These are phyloP conservation scores for Psittacara wagleri DNA, from an alignment of 2,113 vertebrate species.

Conservation along the genomic window DNA sequence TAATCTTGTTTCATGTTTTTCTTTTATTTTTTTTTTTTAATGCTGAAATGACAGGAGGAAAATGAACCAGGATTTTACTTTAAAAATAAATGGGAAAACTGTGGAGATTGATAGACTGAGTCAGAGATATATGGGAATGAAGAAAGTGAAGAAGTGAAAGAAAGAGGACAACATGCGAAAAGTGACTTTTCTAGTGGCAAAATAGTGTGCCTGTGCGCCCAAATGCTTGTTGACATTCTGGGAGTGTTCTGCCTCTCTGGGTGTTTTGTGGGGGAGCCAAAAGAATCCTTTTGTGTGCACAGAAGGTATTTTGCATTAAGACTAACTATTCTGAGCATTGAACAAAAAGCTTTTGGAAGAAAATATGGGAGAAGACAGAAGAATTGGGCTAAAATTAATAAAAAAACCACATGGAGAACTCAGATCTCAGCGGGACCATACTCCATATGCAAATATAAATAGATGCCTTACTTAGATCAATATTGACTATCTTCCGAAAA, in stretches of 20 bases:
- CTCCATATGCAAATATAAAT: not conserved
- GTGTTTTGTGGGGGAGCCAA: fast-evolving
- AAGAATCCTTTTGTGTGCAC: not conserved
- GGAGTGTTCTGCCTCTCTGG: not conserved
- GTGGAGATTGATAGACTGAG: not conserved
- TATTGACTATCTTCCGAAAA: not conserved
- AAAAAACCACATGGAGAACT: not conserved
- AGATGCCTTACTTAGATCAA: not conserved
- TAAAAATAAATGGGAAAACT: not conserved
- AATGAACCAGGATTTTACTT: not conserved
- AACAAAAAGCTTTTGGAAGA: not conserved
- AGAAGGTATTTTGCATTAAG: not conserved
- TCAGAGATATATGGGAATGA: not conserved
- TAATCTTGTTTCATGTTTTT: not conserved
- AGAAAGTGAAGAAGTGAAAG: not conserved
- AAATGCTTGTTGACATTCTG: not conserved
- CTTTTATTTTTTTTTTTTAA: not conserved
- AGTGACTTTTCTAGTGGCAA: not conserved
- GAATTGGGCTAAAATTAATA: not conserved
- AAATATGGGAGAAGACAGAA: not conserved
- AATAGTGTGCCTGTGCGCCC: not conserved
- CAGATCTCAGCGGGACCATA: not conserved
- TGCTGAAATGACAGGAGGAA: not conserved
- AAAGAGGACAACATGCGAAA: not conserved
- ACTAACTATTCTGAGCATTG: not conserved